phyloP scores from a whole-genome alignment of 2,888 invertebrate species.

The Mimumesa dahlbomi region DNA sequence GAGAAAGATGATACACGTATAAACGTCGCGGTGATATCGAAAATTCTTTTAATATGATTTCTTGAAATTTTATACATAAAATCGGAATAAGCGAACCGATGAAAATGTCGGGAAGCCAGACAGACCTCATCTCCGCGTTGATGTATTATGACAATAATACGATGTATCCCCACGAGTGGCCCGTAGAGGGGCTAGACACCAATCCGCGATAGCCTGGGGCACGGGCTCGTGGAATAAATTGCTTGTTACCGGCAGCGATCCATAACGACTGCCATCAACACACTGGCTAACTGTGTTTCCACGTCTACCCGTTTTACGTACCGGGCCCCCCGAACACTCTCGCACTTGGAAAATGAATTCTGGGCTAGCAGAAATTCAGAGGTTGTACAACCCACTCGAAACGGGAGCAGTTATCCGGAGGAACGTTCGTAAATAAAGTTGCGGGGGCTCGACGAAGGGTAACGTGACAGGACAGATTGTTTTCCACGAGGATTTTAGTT shows the following conservation, averaged over 20 bases:
- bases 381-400: no score
- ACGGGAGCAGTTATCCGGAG: no score
- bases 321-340: neutral
- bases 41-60: no score
- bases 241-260: conserved; percentile 41
- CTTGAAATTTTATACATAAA: no score
- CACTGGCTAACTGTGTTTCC: conserved; percentile 16
- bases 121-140: neutral
- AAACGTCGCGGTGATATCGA: no score
- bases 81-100: neutral
- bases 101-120: conserved; percentile 1
- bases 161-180: conserved; percentile 19
- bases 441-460: no score
- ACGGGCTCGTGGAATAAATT: conserved; percentile 41
- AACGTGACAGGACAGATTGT: no score
- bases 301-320: neutral
- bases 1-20: no score
- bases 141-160: conserved; percentile 42
- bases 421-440: no score
- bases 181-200: conserved; percentile 12
- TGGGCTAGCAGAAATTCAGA: no score
- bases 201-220: conserved; percentile 32
- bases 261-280: conserved; percentile 40
- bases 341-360: conserved; percentile 2
- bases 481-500: no score